Evolutionary conservation across 1,140 invertebrate genomes (phyloP), one percentile per base, ranked within the genome.

Genomic region (Penaeus vannamei): DNA sequence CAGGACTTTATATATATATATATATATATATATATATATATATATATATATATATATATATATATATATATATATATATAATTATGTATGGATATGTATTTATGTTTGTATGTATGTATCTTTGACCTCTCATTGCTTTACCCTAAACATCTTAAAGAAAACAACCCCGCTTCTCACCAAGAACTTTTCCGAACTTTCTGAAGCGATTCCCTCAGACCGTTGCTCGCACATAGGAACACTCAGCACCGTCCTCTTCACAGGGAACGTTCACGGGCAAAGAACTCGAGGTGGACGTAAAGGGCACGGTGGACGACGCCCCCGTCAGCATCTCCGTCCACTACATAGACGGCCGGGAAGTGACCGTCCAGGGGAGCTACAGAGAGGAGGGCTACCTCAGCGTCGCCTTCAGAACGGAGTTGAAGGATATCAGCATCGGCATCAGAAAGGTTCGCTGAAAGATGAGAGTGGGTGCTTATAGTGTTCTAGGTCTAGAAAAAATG

Each of bases 181-280:
- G 46, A 26, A 4, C 36, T 2, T 14, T 29, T 77, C 26, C 14
- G 72, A 29, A 77, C 29, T 29, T 7, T 77, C 26, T 7, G 20
- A 29, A 29, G 14, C 7, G 26, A 29, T n/a, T 20, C 3, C 4
- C 19, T 77, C 26, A 77, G 72, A 1, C 26, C 26, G 14, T 12
- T 14, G 2, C 46, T 53, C 46, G 3, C 46, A 2, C n/a, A 0
- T 32, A 76, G 32, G 36, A 29, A 4, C n/a, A 76, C 17, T 26
- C 19, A 29, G 5, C 36, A 19, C n/a, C 26, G 26, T 12, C n/a
- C 26, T n/a, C 69, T 4, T 5, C 36, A 36, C 60, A 86, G 85
- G 85, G 85, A 19, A 86, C n/a, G 26, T 86, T 86, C 32, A 86
- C 85, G 2, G 85, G 85, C 7, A 77, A 86, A 3, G 85, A 86